These are phyloP conservation scores for Drosophila flavopinicola DNA, from an alignment of 2,888 invertebrate genomes.

Conservation along the genomic window DNA sequence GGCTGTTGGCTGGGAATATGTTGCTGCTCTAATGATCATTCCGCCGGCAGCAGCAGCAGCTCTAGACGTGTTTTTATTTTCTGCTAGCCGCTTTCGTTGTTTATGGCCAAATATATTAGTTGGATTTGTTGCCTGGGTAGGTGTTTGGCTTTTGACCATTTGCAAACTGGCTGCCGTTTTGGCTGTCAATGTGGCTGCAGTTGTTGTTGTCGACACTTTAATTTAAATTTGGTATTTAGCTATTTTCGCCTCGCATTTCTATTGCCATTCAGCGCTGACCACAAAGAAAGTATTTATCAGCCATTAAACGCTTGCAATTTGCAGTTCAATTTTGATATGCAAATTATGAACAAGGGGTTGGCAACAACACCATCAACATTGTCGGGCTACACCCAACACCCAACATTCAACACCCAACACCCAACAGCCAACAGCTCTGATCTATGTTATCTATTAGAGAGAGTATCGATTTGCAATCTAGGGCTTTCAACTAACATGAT, in stretches of 20 bases:
- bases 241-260: constrained; percentile 61
- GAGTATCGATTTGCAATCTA: constrained; percentile 25
- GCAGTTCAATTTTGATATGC: constrained; percentile 58
- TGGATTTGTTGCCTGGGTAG: constrained; percentile 60
- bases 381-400: not conserved
- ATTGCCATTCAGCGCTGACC: constrained; percentile 36
- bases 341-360: constrained; percentile 47
- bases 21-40: constrained; percentile 59
- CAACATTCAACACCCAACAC: too few species aligned
- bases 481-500: constrained; percentile 47
- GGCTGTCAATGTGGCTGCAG: constrained; percentile 27
- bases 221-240: constrained; percentile 71
- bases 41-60: constrained; percentile 24
- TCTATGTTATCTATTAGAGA: constrained; percentile 10
- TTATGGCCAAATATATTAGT: constrained; percentile 77
- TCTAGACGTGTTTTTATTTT: constrained; percentile 32
- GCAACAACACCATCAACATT: constrained; percentile 19
- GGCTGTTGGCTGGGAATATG: constrained; percentile 20
- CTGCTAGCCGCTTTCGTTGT: constrained; percentile 65
- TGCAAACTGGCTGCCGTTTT: constrained; percentile 65
- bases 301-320: constrained; percentile 50
- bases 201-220: constrained; percentile 66
- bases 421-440: constrained; percentile 22
- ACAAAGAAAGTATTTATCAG: constrained; percentile 70
- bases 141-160: constrained; percentile 69